These are phyloP conservation scores for Mercenaria mercenaria DNA, from an alignment of 1,140 invertebrate species.

Conservation along the genomic window DNA sequence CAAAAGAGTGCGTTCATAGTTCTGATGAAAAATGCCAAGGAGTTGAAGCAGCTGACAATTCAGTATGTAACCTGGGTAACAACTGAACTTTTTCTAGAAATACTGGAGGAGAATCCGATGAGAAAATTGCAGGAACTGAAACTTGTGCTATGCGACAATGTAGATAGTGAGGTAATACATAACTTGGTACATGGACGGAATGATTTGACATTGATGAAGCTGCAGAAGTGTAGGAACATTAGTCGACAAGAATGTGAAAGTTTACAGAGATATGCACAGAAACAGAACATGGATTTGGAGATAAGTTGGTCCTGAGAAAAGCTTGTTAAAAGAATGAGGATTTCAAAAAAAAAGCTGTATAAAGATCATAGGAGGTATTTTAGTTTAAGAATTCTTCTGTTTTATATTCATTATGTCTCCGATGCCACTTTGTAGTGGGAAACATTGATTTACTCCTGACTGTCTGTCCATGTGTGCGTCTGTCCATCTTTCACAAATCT, in stretches of 20 bases:
- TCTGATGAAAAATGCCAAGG: slow-evolving; percentile 31
- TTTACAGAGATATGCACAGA: neutral
- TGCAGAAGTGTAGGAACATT: slow-evolving; percentile 26
- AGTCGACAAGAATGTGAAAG: slow-evolving; percentile 4
- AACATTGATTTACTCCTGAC: too few relatives aligned
- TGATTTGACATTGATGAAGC: neutral
- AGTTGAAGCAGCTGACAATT: neutral
- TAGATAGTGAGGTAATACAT: neutral
- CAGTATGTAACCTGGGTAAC: slow-evolving; percentile 31
- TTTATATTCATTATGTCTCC: too few relatives aligned
- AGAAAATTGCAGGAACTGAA: neutral
- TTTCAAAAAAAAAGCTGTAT: too few relatives aligned
- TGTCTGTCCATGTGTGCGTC: too few relatives aligned
- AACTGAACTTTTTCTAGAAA: slow-evolving; percentile 14
- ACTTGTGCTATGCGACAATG: slow-evolving; percentile 3
- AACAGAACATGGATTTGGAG: slow-evolving; percentile 25
- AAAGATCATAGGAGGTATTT: too few relatives aligned
- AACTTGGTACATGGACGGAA: neutral
- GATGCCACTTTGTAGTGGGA: too few relatives aligned
- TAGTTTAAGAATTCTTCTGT: too few relatives aligned
- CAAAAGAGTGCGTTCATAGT: neutral
- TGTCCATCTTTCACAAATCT: too few relatives aligned
- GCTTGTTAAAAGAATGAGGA: neutral
- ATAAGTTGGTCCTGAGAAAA: slow-evolving; percentile 21
- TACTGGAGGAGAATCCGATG: neutral